Evolutionary conservation across 2,888 invertebrate genomes (phyloP).

Genomic region (Parochlus steinenii): DNA sequence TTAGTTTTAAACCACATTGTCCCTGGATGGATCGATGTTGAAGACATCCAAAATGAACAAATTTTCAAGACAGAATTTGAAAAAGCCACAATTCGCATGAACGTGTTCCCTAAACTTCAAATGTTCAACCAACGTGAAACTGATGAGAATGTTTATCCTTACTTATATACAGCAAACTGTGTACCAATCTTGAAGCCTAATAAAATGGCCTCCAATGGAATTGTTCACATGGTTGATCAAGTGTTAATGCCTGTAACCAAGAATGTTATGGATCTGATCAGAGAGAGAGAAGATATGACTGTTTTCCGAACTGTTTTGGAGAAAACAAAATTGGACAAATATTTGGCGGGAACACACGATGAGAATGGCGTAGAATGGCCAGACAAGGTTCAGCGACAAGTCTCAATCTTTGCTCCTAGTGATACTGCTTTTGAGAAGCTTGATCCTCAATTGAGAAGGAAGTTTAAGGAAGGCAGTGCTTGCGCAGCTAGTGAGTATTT

Average conservation of each 20-base stretch:
- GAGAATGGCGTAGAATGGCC: slow-evolving; percentile 16
- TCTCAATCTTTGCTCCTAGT: slow-evolving; percentile 47
- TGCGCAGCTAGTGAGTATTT: slow-evolving; percentile 39
- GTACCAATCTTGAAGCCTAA: slow-evolving; percentile 41
- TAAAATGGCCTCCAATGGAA: slow-evolving; percentile 44
- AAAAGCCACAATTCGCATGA: slow-evolving; percentile 27
- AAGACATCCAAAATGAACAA: slow-evolving; percentile 40
- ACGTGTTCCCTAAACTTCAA: slow-evolving; percentile 17
- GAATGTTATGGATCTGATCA: slow-evolving; percentile 39
- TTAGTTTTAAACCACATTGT: slow-evolving; percentile 40
- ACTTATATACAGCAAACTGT: slow-evolving; percentile 46
- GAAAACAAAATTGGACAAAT: slow-evolving; percentile 36
- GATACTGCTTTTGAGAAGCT: slow-evolving; percentile 48
- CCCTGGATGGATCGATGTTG: slow-evolving; percentile 36
- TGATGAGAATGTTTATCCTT: slow-evolving; percentile 22
- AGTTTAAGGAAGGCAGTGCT: slow-evolving; percentile 37
- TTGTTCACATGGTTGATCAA: slow-evolving; percentile 45
- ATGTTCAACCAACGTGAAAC: neutral
- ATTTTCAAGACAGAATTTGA: slow-evolving; percentile 26
- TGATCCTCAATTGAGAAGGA: slow-evolving; percentile 33
- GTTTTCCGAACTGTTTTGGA: slow-evolving; percentile 37
- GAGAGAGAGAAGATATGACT: slow-evolving; percentile 38
- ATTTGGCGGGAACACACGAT: slow-evolving; percentile 22
- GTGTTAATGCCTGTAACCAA: slow-evolving; percentile 38
- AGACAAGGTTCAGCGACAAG: slow-evolving; percentile 34